Evolutionary conservation across 2,888 invertebrate species (phyloP).

Genomic region (Nemotelus pantherinus): DNA sequence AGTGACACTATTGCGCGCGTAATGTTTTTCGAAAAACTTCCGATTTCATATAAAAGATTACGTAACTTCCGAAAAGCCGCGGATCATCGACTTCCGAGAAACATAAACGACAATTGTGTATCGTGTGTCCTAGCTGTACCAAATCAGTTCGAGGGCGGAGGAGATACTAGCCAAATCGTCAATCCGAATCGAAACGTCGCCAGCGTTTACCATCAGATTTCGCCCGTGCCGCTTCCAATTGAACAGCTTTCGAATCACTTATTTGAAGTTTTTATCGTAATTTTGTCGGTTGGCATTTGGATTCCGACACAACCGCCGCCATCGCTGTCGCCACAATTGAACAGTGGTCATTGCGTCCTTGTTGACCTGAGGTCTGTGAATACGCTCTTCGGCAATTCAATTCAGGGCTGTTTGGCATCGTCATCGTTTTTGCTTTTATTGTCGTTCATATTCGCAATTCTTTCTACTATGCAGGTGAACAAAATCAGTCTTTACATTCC

Average conservation of each 20-base stretch:
- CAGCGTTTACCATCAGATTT: constrained; percentile 1
- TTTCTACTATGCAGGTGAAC: constrained; percentile 47
- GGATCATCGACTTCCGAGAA: constrained; percentile 22
- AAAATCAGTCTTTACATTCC: constrained; percentile 52
- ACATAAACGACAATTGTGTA: neutral
- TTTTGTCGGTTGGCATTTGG: too few relatives aligned
- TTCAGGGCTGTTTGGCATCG: neutral
- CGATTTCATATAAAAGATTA: constrained; percentile 3
- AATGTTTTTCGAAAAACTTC: constrained; percentile 42
- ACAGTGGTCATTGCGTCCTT: too few relatives aligned
- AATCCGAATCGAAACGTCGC: constrained; percentile 12
- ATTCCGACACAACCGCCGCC: neutral
- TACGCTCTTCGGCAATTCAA: too few relatives aligned
- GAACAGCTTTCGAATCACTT: neutral
- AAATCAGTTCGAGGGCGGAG: neutral
- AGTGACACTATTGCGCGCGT: constrained; percentile 20
- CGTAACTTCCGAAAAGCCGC: constrained; percentile 25
- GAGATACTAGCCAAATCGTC: neutral
- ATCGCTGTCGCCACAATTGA: constrained; percentile 8
- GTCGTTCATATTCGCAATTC: constrained; percentile 1
- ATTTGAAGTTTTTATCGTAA: neutral
- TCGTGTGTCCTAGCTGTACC: neutral
- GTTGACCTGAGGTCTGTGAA: too few relatives aligned
- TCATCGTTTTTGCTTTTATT: constrained; percentile 20
- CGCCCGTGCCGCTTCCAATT: neutral